Conservation (phyloP, 1,140 invertebrate genomes). For the Philopotamus ludificatus region DNA sequence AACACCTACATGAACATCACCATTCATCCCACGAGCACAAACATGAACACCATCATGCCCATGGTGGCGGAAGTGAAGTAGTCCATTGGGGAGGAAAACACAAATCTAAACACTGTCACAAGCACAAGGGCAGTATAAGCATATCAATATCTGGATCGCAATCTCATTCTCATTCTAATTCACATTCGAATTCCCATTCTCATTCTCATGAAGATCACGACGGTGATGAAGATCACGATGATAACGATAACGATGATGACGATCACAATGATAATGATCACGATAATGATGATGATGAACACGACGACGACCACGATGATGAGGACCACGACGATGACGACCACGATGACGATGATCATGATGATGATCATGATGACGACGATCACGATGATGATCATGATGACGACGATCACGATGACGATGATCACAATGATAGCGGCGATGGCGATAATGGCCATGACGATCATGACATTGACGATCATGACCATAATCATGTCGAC, state of each 20-base stretch:
- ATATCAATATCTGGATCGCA: no score
- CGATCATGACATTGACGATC: not conserved
- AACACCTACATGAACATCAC: no score
- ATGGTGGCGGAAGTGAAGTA: no score
- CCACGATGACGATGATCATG: not conserved
- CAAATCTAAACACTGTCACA: no score
- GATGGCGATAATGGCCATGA: not conserved
- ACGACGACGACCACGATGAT: not conserved
- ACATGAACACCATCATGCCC: no score
- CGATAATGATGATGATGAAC: not conserved
- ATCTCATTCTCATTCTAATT: no score
- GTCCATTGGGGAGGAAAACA: no score
- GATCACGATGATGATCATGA: not conserved
- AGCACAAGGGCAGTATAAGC: no score
- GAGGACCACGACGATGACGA: not conserved
- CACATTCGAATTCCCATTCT: not conserved
- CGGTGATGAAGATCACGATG: not conserved
- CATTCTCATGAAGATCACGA: slow-evolving; percentile 1
- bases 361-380: not conserved
- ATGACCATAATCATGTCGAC: not conserved
- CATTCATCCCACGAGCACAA: no score
- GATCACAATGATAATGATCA: not conserved
- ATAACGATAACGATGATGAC: not conserved
- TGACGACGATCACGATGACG: not conserved
- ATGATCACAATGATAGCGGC: not conserved